Evolutionary conservation across 2,888 invertebrate species (phyloP), one percentile per base, ranked within the genome.

Genomic region (Lymantria monacha): DNA sequence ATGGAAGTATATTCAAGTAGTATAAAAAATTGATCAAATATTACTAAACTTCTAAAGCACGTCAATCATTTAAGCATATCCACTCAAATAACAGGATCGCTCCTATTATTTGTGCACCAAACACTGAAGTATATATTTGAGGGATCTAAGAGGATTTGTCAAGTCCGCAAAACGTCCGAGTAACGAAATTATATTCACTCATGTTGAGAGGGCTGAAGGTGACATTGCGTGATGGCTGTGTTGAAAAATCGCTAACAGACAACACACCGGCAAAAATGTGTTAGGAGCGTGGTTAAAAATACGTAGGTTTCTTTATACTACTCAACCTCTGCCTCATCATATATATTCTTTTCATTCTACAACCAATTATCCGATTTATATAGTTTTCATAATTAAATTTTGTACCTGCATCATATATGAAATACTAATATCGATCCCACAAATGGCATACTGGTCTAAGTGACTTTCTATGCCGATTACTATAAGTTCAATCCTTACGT

Each of bases 111-210:
- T 72, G 63, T 69, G 55, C 66, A 62, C 68, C 72, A 59, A 63
- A 55, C 66, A 38, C n/a, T n/a, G 69, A 69, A 68, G 65, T 64
- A 70, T 73, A 73, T 70, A 72, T 79, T 80, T 72, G 73, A 74
- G 79, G 78, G 77, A 79, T 84, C 79, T 79, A 83, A 84, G 83
- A 76, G 82, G 83, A 83, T 84, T 83, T 83, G 78, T 79, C 76
- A 77, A 79, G 74, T 72, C 72, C 59, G n/a, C 56, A 64, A 76
- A 69, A 73, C 76, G 78, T 78, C 72, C 74, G 69, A 69, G 65
- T 70, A 71, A 66, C 68, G 72, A 76, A 79, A 81, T 82, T 75
- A 77, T 73, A 76, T 73, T 73, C 74, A 81, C 84, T 82, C 84
- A 79, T 72, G 76, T 80, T 79, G 78, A 53, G 31, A 59, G 58